Conservation (phyloP, 2,888 invertebrate species). For the Conomelus anceps region DNA sequence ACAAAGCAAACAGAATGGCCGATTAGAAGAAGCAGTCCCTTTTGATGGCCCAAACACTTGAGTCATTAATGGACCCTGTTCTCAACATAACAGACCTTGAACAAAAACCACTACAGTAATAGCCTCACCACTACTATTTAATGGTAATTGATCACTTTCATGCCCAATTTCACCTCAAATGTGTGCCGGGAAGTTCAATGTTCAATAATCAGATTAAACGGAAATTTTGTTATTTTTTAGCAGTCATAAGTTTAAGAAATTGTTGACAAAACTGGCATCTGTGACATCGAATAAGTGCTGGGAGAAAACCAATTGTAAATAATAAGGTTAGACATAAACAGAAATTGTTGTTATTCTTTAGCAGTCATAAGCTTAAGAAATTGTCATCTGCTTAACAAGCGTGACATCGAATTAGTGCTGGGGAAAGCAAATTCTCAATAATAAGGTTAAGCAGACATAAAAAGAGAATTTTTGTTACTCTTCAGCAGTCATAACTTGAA, state of each 20-base stretch:
- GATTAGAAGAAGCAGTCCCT: background rate
- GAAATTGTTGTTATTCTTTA: background rate
- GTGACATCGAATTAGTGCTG: no score
- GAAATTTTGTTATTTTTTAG: background rate
- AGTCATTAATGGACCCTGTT: background rate
- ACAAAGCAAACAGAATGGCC: background rate
- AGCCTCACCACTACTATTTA: background rate
- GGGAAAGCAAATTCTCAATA: no score
- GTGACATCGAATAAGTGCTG: no score
- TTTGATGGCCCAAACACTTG: background rate
- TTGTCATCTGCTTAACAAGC: no score
- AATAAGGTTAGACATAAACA: background rate
- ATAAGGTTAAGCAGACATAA: no score
- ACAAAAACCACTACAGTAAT: background rate
- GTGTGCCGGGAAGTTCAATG: no score
- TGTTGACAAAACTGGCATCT: no score
- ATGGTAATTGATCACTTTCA: background rate
- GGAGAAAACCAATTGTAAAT: background rate
- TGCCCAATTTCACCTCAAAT: background rate
- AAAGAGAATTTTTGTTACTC: no score
- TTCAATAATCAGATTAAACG: no score
- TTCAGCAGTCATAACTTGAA: background rate
- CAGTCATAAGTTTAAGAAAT: background rate
- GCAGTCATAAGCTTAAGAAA: background rate
- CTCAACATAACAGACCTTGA: background rate